These are phyloP conservation scores for Pithys albifrons DNA, from an alignment of 2,113 vertebrate species.

Conservation along the genomic window DNA sequence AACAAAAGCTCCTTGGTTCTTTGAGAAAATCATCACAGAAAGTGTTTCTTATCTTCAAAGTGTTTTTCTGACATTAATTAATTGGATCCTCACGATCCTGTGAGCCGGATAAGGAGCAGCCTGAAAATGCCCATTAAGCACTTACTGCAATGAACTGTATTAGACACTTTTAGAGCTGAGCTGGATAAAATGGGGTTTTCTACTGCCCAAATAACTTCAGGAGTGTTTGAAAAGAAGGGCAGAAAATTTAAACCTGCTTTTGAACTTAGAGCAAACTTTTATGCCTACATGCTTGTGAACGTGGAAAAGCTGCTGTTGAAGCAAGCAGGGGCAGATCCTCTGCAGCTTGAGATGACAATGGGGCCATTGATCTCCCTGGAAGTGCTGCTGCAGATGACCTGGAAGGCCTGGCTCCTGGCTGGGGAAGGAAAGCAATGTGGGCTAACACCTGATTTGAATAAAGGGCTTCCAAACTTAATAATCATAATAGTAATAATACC, in stretches of 20 bases:
- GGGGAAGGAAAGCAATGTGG: background rate
- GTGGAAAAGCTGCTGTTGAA: constrained; percentile 23
- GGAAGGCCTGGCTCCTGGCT: background rate
- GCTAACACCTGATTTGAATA: constrained; percentile 7
- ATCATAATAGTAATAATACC: background rate
- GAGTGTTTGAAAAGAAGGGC: constrained; percentile 19
- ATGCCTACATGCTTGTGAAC: background rate
- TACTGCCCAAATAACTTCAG: background rate
- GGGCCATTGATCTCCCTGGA: constrained; percentile 23
- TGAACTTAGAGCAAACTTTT: background rate
- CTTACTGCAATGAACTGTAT: background rate
- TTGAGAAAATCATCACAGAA: constrained; percentile 11
- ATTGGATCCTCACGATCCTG: constrained; percentile 17
- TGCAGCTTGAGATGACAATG: background rate
- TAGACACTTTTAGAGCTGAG: background rate
- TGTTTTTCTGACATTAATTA: constrained; percentile 56
- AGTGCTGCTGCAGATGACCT: background rate
- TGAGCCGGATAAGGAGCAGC: constrained; percentile 20
- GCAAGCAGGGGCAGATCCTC: background rate
- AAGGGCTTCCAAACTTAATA: background rate
- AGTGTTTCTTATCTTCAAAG: constrained; percentile 45
- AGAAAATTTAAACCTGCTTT: constrained; percentile 36
- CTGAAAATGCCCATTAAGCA: constrained; percentile 4
- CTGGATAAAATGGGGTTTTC: background rate
- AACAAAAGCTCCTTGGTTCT: constrained; percentile 54